Conservation (phyloP, 2,797 vertebrate species). For the Clarias platycephalus region DNA sequence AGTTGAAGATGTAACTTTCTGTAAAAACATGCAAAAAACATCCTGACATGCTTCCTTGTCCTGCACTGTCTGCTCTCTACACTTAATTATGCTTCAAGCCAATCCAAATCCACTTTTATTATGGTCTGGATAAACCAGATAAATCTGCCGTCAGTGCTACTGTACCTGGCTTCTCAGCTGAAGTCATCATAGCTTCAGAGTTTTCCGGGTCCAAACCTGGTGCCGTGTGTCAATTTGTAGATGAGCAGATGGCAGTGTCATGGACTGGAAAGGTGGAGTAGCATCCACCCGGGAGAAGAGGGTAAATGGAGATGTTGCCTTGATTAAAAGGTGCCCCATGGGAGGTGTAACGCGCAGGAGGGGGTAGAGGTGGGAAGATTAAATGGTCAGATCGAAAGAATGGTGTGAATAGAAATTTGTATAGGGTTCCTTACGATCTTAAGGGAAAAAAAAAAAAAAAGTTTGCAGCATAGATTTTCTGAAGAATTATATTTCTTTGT, state of each 20-base stretch:
- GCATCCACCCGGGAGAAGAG: not conserved
- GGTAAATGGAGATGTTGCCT: conserved; percentile 16
- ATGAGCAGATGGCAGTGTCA: conserved; percentile 1
- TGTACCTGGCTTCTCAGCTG: not conserved
- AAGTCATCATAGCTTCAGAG: too few species aligned
- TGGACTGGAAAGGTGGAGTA: not conserved
- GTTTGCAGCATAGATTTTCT: not conserved
- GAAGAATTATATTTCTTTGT: not conserved
- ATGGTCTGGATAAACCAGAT: not conserved
- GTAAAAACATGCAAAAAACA: not conserved
- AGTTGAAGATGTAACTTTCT: not conserved
- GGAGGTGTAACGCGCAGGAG: not conserved
- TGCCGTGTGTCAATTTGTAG: not conserved
- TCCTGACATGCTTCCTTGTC: not conserved
- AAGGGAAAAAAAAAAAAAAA: not conserved
- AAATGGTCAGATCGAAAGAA: not conserved
- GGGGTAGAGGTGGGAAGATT: not conserved
- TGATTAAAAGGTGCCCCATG: conserved; percentile 17
- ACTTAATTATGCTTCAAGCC: conserved; percentile 8
- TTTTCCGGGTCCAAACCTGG: not conserved
- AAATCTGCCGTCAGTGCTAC: not conserved
- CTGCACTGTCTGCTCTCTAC: not conserved
- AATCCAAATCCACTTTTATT: not conserved
- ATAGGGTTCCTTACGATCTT: not conserved
- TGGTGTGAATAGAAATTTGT: not conserved